Base-by-base conservation (phyloP, 2,113 vertebrate genomes). In the Dasyornis broadbenti region DNA sequence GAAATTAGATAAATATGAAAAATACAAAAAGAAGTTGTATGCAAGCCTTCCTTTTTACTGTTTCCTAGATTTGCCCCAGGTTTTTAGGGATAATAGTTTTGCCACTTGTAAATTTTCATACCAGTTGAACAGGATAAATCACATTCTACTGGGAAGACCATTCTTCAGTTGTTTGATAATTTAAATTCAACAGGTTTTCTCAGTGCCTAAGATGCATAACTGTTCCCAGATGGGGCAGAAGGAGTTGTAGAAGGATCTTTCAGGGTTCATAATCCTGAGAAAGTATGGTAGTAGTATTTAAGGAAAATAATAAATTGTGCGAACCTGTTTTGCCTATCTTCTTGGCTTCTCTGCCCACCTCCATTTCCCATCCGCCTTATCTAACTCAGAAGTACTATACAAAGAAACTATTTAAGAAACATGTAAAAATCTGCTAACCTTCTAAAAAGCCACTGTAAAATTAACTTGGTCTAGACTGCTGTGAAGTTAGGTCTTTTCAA, bases 191-290 rank as follows among this genome's bases (percentile, higher is more conserved):
- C 10, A 69, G 3, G 15, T 39, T 77, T n/a, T 42, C 15, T 69
- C 11, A 10, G 30, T 44, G 52, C 37, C 75, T 39, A 56, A 60
- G 42, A 65, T 33, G 18, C 0, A 0, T 33, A 84, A 47, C 23
- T 47, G 10, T 44, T 22, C 15, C 33, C 50, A 73, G 24, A 20
- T 17, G 8, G 22, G 23, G 18, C 31, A 87, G 69, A 81, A 90
- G 39, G 57, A 35, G 7, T 19, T 44, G 19, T 7, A 53, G 8
- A 42, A 79, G 9, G 40, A 39, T 45, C 12, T 70, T 39, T 53
- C 47, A 73, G 24, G 40, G 23, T 82, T 60, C 40, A 35, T 77
- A 86, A 35, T 39, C 50, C 61, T 33, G 59, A 16, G 5, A 20
- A 64, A 54, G 5, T 10, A 40, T 31, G 5, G 22, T 16, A 73